Percentiles rank a stretch among this genome's conserved stretches.
These are phyloP conservation scores for Drosophila tripunctata DNA, from an alignment of 2,888 invertebrate genomes.

Conservation along the genomic window DNA sequence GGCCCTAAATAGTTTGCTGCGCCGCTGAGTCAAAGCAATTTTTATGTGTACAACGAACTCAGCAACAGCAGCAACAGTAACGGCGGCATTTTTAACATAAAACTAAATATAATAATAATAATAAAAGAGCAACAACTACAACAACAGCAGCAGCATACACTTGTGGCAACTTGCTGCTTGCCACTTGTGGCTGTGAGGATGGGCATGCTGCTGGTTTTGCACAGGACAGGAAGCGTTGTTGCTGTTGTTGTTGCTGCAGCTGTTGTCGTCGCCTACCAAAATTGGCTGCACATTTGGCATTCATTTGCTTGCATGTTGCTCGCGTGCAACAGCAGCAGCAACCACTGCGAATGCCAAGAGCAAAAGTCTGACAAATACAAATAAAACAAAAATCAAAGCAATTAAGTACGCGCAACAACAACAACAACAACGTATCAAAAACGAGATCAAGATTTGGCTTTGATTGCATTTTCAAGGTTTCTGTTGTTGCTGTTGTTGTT, in stretches of 20 bases:
- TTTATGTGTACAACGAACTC: slow-evolving; percentile 73
- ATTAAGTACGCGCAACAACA: slow-evolving; percentile 53
- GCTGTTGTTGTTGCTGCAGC: slow-evolving; percentile 38
- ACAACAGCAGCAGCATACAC: slow-evolving; percentile 27
- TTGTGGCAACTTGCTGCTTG: no score
- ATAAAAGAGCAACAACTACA: slow-evolving; percentile 38
- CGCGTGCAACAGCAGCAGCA: slow-evolving; percentile 62
- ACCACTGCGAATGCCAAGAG: slow-evolving; percentile 71
- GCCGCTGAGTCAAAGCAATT: slow-evolving; percentile 54
- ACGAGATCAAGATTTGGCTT: slow-evolving; percentile 78
- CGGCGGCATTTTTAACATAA: slow-evolving; percentile 42
- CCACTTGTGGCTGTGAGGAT: slow-evolving; percentile 47
- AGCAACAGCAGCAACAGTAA: no score
- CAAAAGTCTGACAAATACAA: slow-evolving; percentile 44
- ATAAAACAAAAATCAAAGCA: slow-evolving; percentile 54
- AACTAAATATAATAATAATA: slow-evolving; percentile 57
- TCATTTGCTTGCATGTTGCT: slow-evolving; percentile 61
- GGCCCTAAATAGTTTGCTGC: slow-evolving; percentile 54
- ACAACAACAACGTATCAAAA: slow-evolving; percentile 43
- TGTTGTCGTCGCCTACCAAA: slow-evolving; percentile 56
- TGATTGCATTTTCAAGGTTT: slow-evolving; percentile 76
- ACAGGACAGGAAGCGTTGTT: slow-evolving; percentile 66
- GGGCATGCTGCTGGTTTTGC: slow-evolving; percentile 23
- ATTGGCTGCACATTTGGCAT: slow-evolving; percentile 73
- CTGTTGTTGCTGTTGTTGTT: slow-evolving; percentile 49